These are phyloP conservation scores for Silurus lanzhouensis DNA, from an alignment of 2,797 vertebrate species.

Conservation along the genomic window DNA sequence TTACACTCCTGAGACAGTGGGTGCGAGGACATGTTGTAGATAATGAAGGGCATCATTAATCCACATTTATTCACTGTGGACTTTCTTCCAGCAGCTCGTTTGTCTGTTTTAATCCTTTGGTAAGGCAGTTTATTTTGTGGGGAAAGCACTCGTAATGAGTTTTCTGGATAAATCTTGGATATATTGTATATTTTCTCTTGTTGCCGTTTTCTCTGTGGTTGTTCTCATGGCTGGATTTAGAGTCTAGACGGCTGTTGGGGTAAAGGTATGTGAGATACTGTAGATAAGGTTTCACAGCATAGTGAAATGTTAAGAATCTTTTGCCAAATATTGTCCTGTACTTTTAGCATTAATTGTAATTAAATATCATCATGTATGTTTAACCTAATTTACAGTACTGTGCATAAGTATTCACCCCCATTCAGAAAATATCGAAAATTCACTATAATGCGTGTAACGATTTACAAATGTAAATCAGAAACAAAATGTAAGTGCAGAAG, in stretches of 20 bases:
- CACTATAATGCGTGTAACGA: no score
- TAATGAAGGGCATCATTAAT: slow-evolving; percentile 15
- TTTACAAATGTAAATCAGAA: neutral
- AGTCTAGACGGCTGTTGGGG: neutral
- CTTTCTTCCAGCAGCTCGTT: neutral
- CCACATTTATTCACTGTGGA: neutral
- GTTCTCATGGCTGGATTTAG: neutral
- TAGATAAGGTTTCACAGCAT: neutral
- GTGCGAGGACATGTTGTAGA: neutral
- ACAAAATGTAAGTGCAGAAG: neutral
- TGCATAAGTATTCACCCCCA: neutral
- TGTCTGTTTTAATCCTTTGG: slow-evolving; percentile 8
- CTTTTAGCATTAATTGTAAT: neutral
- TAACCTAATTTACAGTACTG: neutral
- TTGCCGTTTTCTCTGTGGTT: neutral
- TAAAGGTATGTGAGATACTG: no score
- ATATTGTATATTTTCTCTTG: neutral
- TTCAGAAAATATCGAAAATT: neutral
- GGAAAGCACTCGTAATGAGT: neutral
- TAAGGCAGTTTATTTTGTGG: neutral
- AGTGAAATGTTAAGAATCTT: neutral
- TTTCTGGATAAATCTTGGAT: neutral
- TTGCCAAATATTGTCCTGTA: neutral
- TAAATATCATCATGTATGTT: neutral
- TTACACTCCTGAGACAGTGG: neutral